phyloP scores from a whole-genome alignment of 2,888 invertebrate genomes.

The Tinea pellionella region DNA sequence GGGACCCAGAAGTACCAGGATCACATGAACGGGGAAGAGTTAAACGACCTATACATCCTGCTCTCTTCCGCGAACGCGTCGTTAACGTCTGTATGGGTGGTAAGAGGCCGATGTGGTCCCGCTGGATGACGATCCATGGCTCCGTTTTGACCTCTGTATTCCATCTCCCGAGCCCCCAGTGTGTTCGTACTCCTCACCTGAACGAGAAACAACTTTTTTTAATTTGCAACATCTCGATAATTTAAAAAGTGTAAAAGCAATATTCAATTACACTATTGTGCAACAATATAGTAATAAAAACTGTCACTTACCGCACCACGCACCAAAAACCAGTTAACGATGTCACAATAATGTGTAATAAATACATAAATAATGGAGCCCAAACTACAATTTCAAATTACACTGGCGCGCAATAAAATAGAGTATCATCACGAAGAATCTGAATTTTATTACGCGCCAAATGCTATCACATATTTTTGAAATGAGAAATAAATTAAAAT shows the following conservation, averaged over 20 bases:
- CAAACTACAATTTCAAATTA: not conserved
- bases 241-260: not conserved
- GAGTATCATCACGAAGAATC: too few relatives aligned
- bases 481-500: not conserved
- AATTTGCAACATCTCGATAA: not conserved
- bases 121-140: slow-evolving; percentile 44
- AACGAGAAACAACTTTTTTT: not conserved
- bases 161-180: slow-evolving; percentile 63
- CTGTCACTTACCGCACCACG: slow-evolving; percentile 62
- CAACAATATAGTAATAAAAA: slow-evolving; percentile 23
- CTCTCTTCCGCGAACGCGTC: slow-evolving; percentile 19
- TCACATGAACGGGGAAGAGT: slow-evolving; percentile 5
- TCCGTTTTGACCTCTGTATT: slow-evolving; percentile 56
- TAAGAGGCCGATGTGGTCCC: slow-evolving; percentile 52
- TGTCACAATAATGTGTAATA: slow-evolving; percentile 26
- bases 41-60: not conserved
- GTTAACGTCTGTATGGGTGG: slow-evolving; percentile 62
- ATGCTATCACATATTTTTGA: not conserved
- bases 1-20: slow-evolving; percentile 12
- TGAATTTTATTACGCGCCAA: not conserved
- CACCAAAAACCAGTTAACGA: slow-evolving; percentile 29
- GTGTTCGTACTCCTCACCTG: slow-evolving; percentile 64
- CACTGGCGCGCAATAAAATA: not conserved
- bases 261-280: not conserved
- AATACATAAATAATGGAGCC: not conserved